A percentile compares a stretch with the other conserved stretches of the same genome.
Conservation (phyloP, 2,113 vertebrate species). For the Abramis brama region DNA sequence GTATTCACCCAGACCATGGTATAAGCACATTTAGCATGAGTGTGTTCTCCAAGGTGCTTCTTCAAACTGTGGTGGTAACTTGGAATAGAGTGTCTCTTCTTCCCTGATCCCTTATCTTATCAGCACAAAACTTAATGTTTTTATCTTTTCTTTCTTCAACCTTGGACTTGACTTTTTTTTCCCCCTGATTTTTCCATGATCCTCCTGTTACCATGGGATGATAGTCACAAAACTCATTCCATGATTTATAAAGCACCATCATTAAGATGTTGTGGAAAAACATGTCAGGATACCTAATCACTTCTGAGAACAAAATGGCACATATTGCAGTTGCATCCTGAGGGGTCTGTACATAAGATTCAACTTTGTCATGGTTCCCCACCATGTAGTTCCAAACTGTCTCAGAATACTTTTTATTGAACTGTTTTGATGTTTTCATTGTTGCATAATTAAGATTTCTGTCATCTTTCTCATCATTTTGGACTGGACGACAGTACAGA, state of each 20-base stretch:
- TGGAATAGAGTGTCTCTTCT: neutral
- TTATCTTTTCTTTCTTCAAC: neutral
- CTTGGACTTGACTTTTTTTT: neutral
- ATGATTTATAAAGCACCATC: neutral
- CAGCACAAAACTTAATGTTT: neutral
- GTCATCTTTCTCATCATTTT: neutral
- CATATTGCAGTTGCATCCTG: slow-evolving; percentile 19
- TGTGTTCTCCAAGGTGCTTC: neutral
- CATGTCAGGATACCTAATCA: slow-evolving; percentile 36
- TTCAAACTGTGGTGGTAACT: neutral
- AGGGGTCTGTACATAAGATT: neutral
- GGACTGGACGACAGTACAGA: slow-evolving; percentile 21
- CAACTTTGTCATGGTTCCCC: slow-evolving; percentile 6
- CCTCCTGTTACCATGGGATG: slow-evolving; percentile 40
- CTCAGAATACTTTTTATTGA: neutral
- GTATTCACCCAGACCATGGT: no score
- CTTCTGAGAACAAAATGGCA: slow-evolving; percentile 37
- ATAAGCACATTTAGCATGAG: neutral
- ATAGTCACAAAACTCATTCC: neutral
- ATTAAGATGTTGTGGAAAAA: slow-evolving; percentile 43
- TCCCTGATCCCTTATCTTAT: neutral
- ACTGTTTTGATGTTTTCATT: neutral
- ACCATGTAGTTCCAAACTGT: neutral
- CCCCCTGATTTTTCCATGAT: slow-evolving; percentile 13
- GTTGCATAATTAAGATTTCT: slow-evolving; percentile 16